Evolutionary conservation across 2,113 vertebrate genomes (phyloP), one percentile per base, ranked within the genome.

Genomic region (Scolopax mira): DNA sequence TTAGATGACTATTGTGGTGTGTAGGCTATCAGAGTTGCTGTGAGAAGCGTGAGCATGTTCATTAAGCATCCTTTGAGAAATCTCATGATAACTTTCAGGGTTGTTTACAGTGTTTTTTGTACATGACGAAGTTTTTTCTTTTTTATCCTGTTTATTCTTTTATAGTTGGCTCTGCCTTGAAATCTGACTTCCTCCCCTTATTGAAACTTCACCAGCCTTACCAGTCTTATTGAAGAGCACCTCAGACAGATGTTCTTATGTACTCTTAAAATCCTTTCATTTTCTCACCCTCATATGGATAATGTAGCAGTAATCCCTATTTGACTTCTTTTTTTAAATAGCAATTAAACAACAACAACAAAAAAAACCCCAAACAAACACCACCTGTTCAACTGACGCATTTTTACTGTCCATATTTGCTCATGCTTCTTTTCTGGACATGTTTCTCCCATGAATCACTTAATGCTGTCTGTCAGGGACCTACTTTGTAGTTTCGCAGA

Each of bases 1-100:
- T 17, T 39, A 23, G 30, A 14, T 84, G 13, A 23, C 18, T 24
- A 0, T 21, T 28, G 6, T 0, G 3, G 4, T 57, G 13, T 57
- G 33, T 52, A 27, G 55, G 18, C 33, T 33, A 6, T 78, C 12
- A 41, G 67, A 60, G 35, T 7, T 67, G 19, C 42, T 91, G 6
- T 78, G 21, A 88, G 65, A 67, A 73, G 11, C 25, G 35, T 24
- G 7, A 7, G 13, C 17, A 4, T 10, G 6, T 79, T 75, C 18
- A 27, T 67, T 60, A 61, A 30, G 4, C 30, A 67, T 48, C 35
- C 13, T 60, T 30, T 71, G 28, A 64, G 44, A 64, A 60, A 39
- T 39, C 23, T 55, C 18, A 1, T 13, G 3, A 4, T 84, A 22
- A 49, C 41, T 60, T 30, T 27, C 9, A 3, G 15, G 6, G 12